Evolutionary conservation across 1,140 invertebrate genomes (phyloP), one percentile per base, ranked within the genome.

Genomic region (Rhagoletis zephyria): DNA sequence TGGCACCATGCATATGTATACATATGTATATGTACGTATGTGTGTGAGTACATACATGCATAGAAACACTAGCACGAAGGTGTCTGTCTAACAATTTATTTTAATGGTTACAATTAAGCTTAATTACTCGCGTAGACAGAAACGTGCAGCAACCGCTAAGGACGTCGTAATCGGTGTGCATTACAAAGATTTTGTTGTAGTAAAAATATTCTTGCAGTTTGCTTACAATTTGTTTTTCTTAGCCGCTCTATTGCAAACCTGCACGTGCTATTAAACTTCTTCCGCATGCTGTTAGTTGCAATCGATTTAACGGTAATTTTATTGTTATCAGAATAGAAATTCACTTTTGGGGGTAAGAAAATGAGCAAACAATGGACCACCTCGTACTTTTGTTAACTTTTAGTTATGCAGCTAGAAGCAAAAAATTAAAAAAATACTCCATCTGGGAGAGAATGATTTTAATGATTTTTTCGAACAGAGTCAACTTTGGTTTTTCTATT

Each of bases 61-160:
- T 16, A 74, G 16, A n/a, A 91, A 91, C 92, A 91, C 91, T 90
- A 90, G 90, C 92, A 92, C 92, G 92, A 91, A 91, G 91, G 91
- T 91, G 92, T 91, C 90, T 91, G 92, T 91, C 90, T 91, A 91
- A 90, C 91, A 91, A 91, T 91, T 92, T 91, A 91, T 91, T 92
- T 91, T 92, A 91, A 91, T 91, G 91, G 90, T 90, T 91, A 90
- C 91, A 91, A 91, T 91, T 91, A 91, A 91, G 92, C 91, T 91
- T 91, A 91, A 91, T 91, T 91, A 92, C 91, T 91, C 91, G 91
- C 91, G 91, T 91, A 91, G 91, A 91, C 91, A 0, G 90, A 91
- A 91, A 91, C 91, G 91, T 91, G 91, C 91, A 91, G 12, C 30
- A 85, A 60, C 12, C 85, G 45, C 48, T 48, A 81, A 81, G 45